phyloP scores from a whole-genome alignment of 1,140 invertebrate genomes.

The Pseudomyrmex cubaensis region DNA sequence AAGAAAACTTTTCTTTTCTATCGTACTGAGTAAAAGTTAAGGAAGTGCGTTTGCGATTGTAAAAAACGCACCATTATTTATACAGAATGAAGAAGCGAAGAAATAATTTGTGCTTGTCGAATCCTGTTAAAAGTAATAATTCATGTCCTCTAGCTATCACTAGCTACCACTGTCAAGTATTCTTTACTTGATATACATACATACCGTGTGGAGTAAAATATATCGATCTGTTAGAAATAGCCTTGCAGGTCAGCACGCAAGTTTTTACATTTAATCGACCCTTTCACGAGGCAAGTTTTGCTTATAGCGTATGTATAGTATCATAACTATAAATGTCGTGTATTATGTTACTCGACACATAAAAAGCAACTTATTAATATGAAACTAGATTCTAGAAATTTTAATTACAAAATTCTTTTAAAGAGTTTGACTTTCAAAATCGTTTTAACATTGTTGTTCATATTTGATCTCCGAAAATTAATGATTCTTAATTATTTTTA shows the following conservation, averaged over 20 bases:
- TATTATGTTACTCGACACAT: neutral
- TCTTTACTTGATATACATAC: constrained; percentile 42
- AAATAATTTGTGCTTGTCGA: constrained; percentile 58
- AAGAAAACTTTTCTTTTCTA: constrained; percentile 5
- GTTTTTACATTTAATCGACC: constrained; percentile 71
- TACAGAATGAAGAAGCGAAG: constrained; percentile 40
- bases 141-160: constrained; percentile 50
- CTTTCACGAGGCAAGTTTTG: constrained; percentile 23
- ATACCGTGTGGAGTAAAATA: constrained; percentile 39
- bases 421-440: no score
- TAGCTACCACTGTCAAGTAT: constrained; percentile 30
- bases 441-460: neutral
- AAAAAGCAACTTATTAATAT: neutral
- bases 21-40: constrained; percentile 49
- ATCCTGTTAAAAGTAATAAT: constrained; percentile 55
- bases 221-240: constrained; percentile 76
- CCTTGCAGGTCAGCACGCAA: constrained; percentile 74
- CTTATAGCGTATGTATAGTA: constrained; percentile 21
- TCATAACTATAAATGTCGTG: constrained; percentile 30
- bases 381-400: neutral
- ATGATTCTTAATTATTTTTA: neutral
- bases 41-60: constrained; percentile 44
- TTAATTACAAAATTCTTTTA: neutral
- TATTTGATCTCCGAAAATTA: neutral
- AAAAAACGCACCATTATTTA: constrained; percentile 47